Percentiles rank a stretch among this genome's conserved stretches.
These are phyloP conservation scores for Cecropterus lyciades DNA, from an alignment of 1,140 invertebrate species.

Conservation along the genomic window DNA sequence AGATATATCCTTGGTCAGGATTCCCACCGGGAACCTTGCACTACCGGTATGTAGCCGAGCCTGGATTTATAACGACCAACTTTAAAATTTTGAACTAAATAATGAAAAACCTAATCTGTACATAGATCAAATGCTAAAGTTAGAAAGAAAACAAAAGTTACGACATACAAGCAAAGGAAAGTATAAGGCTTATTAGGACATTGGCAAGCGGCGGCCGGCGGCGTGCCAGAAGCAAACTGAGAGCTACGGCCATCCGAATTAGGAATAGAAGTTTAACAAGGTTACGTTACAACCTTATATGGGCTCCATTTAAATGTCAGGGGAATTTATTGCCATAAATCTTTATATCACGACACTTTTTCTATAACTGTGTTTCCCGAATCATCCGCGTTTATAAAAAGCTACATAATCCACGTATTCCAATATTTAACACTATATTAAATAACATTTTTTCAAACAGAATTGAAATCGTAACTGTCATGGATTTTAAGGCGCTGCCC, in stretches of 20 bases:
- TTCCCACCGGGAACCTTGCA: too few relatives aligned
- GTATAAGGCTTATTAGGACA: constrained; percentile 32
- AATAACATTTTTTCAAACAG: too few relatives aligned
- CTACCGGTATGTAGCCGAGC: too few relatives aligned
- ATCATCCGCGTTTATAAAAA: too few relatives aligned
- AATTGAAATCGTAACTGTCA: too few relatives aligned
- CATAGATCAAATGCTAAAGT: constrained; percentile 8
- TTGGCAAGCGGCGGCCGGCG: constrained; percentile 21
- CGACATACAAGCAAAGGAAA: constrained; percentile 7
- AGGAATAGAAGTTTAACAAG: constrained; percentile 30
- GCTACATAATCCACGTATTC: too few relatives aligned
- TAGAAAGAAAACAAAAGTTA: constrained; percentile 30
- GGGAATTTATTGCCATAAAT: constrained; percentile 9
- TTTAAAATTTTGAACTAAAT: neutral
- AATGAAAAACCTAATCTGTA: neutral
- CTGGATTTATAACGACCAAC: too few relatives aligned
- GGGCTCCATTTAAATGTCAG: constrained; percentile 22
- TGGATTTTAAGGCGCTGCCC: too few relatives aligned
- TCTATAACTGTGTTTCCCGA: too few relatives aligned
- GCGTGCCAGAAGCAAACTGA: constrained; percentile 19
- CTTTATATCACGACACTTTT: neutral
- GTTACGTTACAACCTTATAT: constrained; percentile 16
- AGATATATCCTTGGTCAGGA: too few relatives aligned
- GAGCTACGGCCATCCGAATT: constrained; percentile 14
- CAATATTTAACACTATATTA: too few relatives aligned